Evolutionary conservation across 2,113 vertebrate species (phyloP).

Genomic region (Nothocercus julius): DNA sequence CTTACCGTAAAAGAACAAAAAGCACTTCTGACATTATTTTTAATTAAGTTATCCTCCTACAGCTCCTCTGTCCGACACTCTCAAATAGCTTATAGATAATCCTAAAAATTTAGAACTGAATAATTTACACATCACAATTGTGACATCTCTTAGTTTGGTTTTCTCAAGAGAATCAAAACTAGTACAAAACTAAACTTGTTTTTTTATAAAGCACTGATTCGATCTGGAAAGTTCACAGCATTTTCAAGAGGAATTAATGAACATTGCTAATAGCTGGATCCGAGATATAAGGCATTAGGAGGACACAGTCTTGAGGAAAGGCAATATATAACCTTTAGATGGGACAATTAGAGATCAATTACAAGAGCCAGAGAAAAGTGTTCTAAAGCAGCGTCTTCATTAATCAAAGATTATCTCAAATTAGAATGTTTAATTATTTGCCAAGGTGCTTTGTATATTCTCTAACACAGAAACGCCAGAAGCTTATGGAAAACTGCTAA

Average conservation of each 20-base stretch:
- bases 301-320: slow-evolving; percentile 61
- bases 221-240: slow-evolving; percentile 49
- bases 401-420: slow-evolving; percentile 68
- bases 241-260: slow-evolving; percentile 67
- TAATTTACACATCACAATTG: background rate
- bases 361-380: slow-evolving; percentile 49
- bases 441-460: slow-evolving; percentile 15
- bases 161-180: background rate
- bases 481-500: background rate
- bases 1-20: background rate
- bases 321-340: slow-evolving; percentile 73
- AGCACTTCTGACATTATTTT: slow-evolving; percentile 10
- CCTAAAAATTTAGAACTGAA: background rate
- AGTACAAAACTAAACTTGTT: background rate
- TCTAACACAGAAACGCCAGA: background rate
- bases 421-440: slow-evolving; percentile 69
- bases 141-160: background rate
- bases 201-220: background rate
- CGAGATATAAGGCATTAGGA: slow-evolving; percentile 53
- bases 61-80: background rate
- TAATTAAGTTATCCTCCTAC: slow-evolving; percentile 36
- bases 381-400: slow-evolving; percentile 53
- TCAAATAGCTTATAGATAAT: background rate
- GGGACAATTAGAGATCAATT: slow-evolving; percentile 71
- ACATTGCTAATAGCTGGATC: slow-evolving; percentile 57